These are phyloP conservation scores for Cryptosula pallasiana DNA, from an alignment of 2,888 invertebrate species.

Conservation along the genomic window DNA sequence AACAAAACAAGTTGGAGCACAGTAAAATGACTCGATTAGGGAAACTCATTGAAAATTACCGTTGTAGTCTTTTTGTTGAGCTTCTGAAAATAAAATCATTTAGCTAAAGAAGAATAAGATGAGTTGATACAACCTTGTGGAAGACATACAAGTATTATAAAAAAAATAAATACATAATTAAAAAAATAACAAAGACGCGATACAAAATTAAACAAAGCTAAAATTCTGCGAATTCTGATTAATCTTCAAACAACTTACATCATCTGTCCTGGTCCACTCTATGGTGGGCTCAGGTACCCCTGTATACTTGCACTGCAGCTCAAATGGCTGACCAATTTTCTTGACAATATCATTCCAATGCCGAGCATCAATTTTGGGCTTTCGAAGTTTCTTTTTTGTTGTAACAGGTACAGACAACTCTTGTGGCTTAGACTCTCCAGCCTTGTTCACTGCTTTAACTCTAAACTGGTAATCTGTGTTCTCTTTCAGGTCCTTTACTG, in stretches of 20 bases:
- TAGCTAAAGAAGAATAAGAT: too few species aligned
- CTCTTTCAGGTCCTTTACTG: conserved; percentile 67
- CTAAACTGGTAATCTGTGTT: conserved; percentile 95
- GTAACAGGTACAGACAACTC: conserved; percentile 46
- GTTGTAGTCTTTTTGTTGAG: too few species aligned
- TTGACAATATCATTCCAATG: conserved; percentile 15
- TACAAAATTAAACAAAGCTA: too few species aligned
- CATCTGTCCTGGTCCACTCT: conserved; percentile 5
- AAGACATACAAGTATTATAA: too few species aligned
- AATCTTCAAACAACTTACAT: conserved; percentile 21
- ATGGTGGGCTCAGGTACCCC: conserved; percentile 10
- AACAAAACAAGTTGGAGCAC: too few species aligned
- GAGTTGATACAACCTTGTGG: too few species aligned
- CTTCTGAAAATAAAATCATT: too few species aligned
- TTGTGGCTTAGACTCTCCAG: conserved; percentile 71
- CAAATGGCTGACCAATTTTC: conserved; percentile 14
- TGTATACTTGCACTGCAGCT: not conserved
- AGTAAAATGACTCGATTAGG: too few species aligned
- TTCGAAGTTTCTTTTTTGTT: conserved; percentile 16
- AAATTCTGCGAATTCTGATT: too few species aligned
- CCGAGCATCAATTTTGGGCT: conserved; percentile 17
- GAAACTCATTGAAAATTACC: too few species aligned
- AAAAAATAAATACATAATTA: too few species aligned
- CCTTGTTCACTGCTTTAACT: conserved; percentile 92
- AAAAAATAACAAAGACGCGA: too few species aligned